Evolutionary conservation across 2,113 vertebrate species (phyloP).

Genomic region (Sebastes schlegelii): DNA sequence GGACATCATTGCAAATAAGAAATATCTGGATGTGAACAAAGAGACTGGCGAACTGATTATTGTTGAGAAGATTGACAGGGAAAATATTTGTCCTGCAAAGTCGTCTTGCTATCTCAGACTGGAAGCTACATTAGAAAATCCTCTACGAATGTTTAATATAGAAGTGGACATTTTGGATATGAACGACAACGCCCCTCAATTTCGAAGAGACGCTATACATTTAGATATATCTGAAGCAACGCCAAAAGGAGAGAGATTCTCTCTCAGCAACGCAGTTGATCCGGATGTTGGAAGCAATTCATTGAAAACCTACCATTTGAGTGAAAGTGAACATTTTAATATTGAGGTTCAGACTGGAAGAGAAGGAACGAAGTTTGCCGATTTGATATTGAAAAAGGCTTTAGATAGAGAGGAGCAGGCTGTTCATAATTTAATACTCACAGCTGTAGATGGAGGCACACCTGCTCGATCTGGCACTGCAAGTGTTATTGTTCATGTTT

Average conservation of each 20-base stretch:
- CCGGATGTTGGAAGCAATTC: conserved; percentile 72
- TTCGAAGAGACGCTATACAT: conserved; percentile 79
- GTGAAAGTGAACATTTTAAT: conserved; percentile 73
- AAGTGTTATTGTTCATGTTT: conserved; percentile 58
- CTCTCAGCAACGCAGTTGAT: conserved; percentile 78
- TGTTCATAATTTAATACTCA: conserved; percentile 64
- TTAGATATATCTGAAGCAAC: conserved; percentile 76
- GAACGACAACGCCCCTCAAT: conserved; percentile 79
- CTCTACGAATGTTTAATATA: conserved; percentile 81
- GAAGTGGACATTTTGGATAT: conserved; percentile 78
- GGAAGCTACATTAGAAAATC: conserved; percentile 81
- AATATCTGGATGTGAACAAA: conserved; percentile 85
- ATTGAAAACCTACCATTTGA: conserved; percentile 71
- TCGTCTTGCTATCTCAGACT: conserved; percentile 53
- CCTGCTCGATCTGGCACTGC: conserved; percentile 64
- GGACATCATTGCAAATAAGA: conserved; percentile 53
- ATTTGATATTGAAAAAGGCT: conserved; percentile 56
- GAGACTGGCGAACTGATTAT: conserved; percentile 82
- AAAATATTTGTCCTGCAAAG: conserved; percentile 51
- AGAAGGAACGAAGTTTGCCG: conserved; percentile 60
- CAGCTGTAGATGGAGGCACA: conserved; percentile 68
- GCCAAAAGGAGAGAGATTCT: conserved; percentile 68
- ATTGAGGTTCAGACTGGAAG: conserved; percentile 64
- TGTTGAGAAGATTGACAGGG: conserved; percentile 77
- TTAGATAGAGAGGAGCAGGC: conserved; percentile 68